These are phyloP conservation scores for Muscidifurax raptorellus DNA, from an alignment of 1,140 invertebrate genomes.

Conservation along the genomic window DNA sequence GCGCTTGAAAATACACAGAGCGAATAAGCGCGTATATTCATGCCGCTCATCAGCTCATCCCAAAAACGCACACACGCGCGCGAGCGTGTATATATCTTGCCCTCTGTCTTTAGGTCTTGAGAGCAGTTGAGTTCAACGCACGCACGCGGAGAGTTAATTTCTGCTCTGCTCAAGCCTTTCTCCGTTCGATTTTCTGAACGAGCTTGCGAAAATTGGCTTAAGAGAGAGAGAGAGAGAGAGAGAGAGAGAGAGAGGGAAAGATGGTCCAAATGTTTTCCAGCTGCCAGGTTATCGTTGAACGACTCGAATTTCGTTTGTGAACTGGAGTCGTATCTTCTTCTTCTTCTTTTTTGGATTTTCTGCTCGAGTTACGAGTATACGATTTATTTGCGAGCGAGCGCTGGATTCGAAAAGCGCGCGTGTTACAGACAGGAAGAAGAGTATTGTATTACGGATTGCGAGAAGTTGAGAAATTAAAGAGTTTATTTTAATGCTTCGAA, in stretches of 20 bases:
- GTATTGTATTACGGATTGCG: neutral
- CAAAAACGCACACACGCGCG: neutral
- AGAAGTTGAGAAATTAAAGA: neutral
- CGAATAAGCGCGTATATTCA: neutral
- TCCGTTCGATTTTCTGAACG: conserved; percentile 32
- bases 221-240: neutral
- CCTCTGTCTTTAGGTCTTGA: conserved; percentile 7
- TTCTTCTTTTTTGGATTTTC: neutral
- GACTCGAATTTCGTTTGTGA: neutral
- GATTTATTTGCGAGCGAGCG: neutral
- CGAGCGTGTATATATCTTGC: conserved; percentile 6
- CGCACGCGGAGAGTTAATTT: conserved; percentile 57
- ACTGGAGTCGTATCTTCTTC: neutral
- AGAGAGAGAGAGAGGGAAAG: neutral
- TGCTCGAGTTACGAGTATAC: neutral
- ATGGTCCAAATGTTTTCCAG: neutral
- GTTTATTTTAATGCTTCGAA: neutral
- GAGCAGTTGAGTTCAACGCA: conserved; percentile 59
- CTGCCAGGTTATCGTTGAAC: neutral
- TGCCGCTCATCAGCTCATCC: neutral
- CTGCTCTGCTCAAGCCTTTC: conserved; percentile 2
- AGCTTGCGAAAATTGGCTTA: neutral
- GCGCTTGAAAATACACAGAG: conserved; percentile 12
- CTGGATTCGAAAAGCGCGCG: neutral
- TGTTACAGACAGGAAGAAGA: neutral